These are phyloP conservation scores for Acleris laterana DNA, from an alignment of 2,888 invertebrate genomes.

Conservation along the genomic window DNA sequence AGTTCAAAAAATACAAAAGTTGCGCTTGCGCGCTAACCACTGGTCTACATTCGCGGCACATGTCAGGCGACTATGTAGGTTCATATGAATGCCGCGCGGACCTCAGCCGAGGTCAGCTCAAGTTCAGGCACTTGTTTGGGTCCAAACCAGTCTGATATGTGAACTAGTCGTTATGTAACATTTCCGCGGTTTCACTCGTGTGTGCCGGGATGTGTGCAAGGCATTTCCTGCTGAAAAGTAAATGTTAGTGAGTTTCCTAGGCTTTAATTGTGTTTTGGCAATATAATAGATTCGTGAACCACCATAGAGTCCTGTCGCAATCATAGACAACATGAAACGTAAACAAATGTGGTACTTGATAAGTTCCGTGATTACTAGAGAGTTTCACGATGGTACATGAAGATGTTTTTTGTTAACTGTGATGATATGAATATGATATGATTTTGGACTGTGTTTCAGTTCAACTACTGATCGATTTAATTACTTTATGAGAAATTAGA, in stretches of 20 bases:
- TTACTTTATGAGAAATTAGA: no score
- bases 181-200: constrained; percentile 40
- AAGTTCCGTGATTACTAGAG: no score
- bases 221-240: constrained; percentile 11
- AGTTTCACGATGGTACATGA: no score
- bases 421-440: no score
- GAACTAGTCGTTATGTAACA: constrained; percentile 34
- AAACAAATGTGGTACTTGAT: no score
- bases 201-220: constrained; percentile 16
- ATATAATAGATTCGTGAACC: neutral
- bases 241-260: neutral
- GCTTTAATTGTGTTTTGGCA: neutral
- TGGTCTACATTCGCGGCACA: constrained; percentile 28
- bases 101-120: constrained; percentile 42
- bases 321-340: no score
- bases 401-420: no score
- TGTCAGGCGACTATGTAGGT: constrained; percentile 26
- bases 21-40: neutral
- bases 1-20: neutral
- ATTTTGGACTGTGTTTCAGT: no score
- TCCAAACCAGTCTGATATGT: constrained; percentile 37
- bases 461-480: no score
- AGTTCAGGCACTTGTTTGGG: constrained; percentile 42
- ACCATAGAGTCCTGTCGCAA: neutral
- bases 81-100: constrained; percentile 35